Evolutionary conservation across 2,797 vertebrate genomes (phyloP), one percentile per base, ranked within the genome.

Genomic region (Orestias chungarensis): DNA sequence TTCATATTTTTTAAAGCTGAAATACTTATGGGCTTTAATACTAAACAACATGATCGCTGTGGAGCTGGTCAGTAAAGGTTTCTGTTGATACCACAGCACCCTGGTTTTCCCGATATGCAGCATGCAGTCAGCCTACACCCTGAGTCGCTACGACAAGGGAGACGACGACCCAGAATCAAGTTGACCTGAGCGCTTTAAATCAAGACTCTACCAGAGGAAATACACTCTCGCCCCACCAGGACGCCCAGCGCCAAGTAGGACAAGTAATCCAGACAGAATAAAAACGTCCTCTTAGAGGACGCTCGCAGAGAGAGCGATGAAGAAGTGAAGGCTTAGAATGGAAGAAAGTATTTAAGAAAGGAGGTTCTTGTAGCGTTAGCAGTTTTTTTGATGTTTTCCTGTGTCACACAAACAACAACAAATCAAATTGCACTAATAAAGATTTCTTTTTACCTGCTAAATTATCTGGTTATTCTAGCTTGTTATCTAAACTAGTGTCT

Each of bases 161-260:
- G 79, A 92, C 79, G 42, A 64, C 90, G 93, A 93, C 94, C 94
- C 90, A 93, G 92, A 94, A 95, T 93, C 81, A 70, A 66, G 76
- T 79, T 90, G 87, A 91, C 92, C 90, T 82, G 78, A 88, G 80
- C 50, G 78, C 87, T 92, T 93, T 91, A 85, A 91, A 93, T 91
- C 88, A 89, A 93, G 88, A 79, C 87, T 86, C 62, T 78, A 87
- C 69, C 9, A 59, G 78, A 89, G 83, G 85, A 91, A 87, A 91
- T 91, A 87, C 71, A 89, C 85, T 91, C 86, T 79, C 80, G 74
- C 78, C 73, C 80, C 80, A 79, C 64, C 86, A 86, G 84, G 82
- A 73, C 66, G 4, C 71, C 77, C 71, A 66, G 79, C 50, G 81
- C 88, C 92, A 93, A 94, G 85, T 94, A 94, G 93, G 92, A 90